Conservation (phyloP, 2,797 vertebrate genomes). For the Melanitta fusca region DNA sequence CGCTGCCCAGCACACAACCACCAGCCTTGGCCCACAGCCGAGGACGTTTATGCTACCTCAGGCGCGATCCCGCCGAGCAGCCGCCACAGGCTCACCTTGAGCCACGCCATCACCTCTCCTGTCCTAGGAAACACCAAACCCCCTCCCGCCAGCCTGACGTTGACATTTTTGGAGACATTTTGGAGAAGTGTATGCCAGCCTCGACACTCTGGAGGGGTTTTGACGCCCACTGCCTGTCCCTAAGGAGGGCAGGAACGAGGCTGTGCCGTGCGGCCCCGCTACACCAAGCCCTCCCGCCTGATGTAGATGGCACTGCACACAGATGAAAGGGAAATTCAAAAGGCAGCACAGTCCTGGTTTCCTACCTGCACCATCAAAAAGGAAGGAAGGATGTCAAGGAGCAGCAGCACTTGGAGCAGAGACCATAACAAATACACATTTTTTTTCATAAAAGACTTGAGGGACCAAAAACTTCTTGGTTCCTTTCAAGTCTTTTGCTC, state of each 20-base stretch:
- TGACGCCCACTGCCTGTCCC: not conserved
- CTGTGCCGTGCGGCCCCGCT: not conserved
- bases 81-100: no score
- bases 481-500: not conserved
- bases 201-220: not conserved
- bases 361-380: conserved; percentile 1
- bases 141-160: not conserved
- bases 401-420: not conserved
- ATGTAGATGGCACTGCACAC: not conserved
- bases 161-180: not conserved
- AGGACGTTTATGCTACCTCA: not conserved
- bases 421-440: not conserved
- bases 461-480: not conserved
- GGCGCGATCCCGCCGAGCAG: not conserved
- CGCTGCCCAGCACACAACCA: not conserved
- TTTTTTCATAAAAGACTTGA: not conserved
- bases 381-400: not conserved
- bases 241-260: not conserved
- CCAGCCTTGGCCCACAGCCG: accelerated
- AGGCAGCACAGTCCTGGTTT: not conserved
- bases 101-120: no score
- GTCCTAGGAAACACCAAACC: not conserved
- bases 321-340: conserved; percentile 47
- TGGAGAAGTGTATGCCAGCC: not conserved
- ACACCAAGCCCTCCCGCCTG: not conserved